Base-by-base conservation (phyloP, 2,797 vertebrate species). In the Sandelia bainsii region DNA sequence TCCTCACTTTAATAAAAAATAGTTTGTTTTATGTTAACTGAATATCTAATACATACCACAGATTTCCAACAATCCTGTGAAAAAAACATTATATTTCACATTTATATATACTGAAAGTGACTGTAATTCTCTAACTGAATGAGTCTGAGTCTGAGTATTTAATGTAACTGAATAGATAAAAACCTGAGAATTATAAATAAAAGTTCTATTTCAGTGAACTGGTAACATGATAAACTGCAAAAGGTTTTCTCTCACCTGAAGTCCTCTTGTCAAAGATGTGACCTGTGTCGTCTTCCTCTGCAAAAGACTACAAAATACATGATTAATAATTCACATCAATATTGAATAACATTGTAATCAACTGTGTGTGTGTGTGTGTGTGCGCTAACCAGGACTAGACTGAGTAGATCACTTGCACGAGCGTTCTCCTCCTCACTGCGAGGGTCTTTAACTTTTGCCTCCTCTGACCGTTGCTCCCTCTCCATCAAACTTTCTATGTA, bases 401-500 rank as follows among this genome's bases (percentile, higher is more conserved):
- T 87, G 37, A 96, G 92, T 25, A 97, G 91, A 37, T 93, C 84
- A 8, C 91, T 89, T 22, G 95, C 93, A 0, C 84, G 93, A 53
- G 76, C 70, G 14, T 79, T 88, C 82, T 97, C 95, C 49, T 95
- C 90, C 58, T 93, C 86, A 0, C 90, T 89, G 68, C 94, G 94
- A 75, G 94, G 95, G 39, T 96, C 96, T 88, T 96, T 97, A 40
- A 96, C 53, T 17, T 82, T 89, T 84, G 93, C 93, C 51, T 96
- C 92, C 69, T 95, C 92, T 16, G 91, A 83, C 20, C 87, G 88
- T 61, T 91, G 84, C 83, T 97, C 94, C 78, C 90, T 94, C 79
- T 92, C 90, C 73, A 98, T 92, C 75, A 97, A 82, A 56, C 90
- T 85, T 62, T 96, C 91, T 12, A 98, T 92, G 75, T 97, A 98